Conservation (phyloP, 2,888 invertebrate species). For the Drosophila formosana region DNA sequence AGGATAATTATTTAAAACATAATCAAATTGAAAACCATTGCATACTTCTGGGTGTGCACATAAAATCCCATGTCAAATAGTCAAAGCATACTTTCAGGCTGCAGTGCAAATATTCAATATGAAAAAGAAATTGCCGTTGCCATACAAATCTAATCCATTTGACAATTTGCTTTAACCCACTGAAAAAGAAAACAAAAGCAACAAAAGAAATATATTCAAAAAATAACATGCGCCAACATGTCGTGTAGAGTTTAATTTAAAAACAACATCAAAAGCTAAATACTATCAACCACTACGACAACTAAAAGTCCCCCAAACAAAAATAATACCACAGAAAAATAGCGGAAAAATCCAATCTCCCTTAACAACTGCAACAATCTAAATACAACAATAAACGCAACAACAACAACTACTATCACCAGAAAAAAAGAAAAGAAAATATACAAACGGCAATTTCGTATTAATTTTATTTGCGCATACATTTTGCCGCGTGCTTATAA, state of each 20-base stretch:
- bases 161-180: conserved; percentile 15
- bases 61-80: too few relatives aligned
- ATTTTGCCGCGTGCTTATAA: conserved; percentile 69
- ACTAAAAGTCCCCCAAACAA: conserved; percentile 24
- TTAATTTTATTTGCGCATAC: conserved; percentile 77
- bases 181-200: not conserved
- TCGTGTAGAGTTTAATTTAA: conserved; percentile 44
- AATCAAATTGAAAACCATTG: too few relatives aligned
- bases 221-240: conserved; percentile 34
- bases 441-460: conserved; percentile 63
- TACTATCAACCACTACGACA: conserved; percentile 43
- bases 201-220: not conserved
- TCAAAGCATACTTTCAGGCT: conserved; percentile 3
- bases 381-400: conserved; percentile 42
- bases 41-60: too few relatives aligned
- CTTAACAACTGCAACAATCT: conserved; percentile 49
- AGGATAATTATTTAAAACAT: not conserved
- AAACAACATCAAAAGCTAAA: conserved; percentile 45
- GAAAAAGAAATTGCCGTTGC: not conserved
- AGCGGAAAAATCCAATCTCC: conserved; percentile 24
- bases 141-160: not conserved
- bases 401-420: conserved; percentile 52
- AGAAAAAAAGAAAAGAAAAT: conserved; percentile 30
- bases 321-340: conserved; percentile 2
- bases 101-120: not conserved